A percentile compares a stretch with the other conserved stretches of the same genome.
Conservation (phyloP, 2,888 invertebrate species). For the Lepidonotus clava region DNA sequence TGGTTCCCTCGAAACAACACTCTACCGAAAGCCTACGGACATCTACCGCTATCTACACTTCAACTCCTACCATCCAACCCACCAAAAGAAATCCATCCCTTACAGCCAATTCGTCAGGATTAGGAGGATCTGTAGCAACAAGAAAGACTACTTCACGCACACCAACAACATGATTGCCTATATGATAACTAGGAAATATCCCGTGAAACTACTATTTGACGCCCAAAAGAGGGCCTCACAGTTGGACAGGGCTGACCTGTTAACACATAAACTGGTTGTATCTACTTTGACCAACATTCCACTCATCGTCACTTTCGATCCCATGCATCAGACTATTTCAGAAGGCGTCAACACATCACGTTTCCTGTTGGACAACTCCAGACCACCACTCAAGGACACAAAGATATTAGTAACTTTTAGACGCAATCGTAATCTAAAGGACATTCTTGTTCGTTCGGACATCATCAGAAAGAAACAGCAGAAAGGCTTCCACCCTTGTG, state of each 20-base stretch:
- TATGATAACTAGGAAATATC: neutral
- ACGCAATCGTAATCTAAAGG: neutral
- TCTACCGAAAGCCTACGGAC: constrained; percentile 31
- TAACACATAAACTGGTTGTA: no score
- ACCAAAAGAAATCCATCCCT: neutral
- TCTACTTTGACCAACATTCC: neutral
- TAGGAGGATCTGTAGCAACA: neutral
- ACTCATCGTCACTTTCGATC: neutral
- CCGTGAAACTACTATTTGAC: neutral
- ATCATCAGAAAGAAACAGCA: neutral
- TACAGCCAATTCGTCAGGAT: neutral
- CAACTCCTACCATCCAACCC: neutral
- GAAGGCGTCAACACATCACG: neutral
- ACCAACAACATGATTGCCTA: neutral
- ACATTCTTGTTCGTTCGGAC: neutral
- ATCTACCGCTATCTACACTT: neutral
- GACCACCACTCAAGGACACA: neutral
- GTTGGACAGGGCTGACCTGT: neutral
- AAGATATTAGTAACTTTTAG: neutral
- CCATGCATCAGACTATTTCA: neutral
- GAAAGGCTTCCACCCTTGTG: neutral
- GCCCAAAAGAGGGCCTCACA: neutral
- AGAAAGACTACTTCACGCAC: neutral
- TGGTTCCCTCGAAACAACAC: neutral
- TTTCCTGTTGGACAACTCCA: neutral